Conservation (phyloP, 2,113 vertebrate species). For the Machaerirhynchus nigripectus region DNA sequence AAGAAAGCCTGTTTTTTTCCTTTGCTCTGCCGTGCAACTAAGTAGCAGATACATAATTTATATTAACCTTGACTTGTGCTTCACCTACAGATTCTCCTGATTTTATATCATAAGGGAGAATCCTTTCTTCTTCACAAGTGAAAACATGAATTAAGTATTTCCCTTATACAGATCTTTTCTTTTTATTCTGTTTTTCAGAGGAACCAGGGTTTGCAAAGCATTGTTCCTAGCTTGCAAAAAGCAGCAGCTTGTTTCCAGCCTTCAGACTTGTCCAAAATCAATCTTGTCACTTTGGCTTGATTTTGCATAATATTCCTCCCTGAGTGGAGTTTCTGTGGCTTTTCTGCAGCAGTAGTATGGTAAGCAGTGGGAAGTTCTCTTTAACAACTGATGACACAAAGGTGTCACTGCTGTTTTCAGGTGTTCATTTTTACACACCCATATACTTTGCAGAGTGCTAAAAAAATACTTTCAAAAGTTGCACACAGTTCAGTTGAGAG, state of each 20-base stretch:
- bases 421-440: not conserved
- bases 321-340: not conserved
- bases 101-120: constrained; percentile 51
- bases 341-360: not conserved
- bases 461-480: constrained; percentile 44
- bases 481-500: constrained; percentile 44
- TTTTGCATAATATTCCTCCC: constrained; percentile 14
- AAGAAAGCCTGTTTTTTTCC: not conserved
- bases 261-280: constrained; percentile 21
- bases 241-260: not conserved
- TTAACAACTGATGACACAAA: not conserved
- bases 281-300: constrained; percentile 9
- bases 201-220: not conserved
- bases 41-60: constrained; percentile 64
- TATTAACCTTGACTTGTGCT: constrained; percentile 67
- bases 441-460: not conserved
- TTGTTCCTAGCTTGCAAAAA: not conserved
- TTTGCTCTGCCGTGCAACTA: constrained; percentile 26
- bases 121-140: constrained; percentile 26
- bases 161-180: not conserved
- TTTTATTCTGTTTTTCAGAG: not conserved
- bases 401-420: constrained; percentile 16
- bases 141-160: constrained; percentile 48
- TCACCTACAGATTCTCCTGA: constrained; percentile 43
- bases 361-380: not conserved